Evolutionary conservation across 2,113 vertebrate genomes (phyloP).

Genomic region (Alectura lathami): DNA sequence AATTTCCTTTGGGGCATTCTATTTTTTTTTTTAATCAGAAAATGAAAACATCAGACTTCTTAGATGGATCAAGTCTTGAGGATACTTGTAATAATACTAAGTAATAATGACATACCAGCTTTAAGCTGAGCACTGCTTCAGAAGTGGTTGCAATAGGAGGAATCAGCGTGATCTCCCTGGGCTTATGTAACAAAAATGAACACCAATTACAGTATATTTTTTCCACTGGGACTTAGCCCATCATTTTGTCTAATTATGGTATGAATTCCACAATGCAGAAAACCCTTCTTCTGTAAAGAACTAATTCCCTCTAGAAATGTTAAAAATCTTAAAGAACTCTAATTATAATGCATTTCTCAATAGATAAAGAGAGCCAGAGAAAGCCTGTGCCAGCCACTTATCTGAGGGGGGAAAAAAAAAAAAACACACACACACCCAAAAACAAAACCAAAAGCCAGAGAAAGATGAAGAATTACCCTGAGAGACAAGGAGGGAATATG

Average conservation of each 20-base stretch:
- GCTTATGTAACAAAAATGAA: conserved; percentile 65
- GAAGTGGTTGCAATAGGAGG: conserved; percentile 35
- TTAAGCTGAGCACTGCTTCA: conserved; percentile 11
- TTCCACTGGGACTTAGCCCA: conserved; percentile 48
- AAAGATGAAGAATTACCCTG: not conserved
- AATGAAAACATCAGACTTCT: not conserved
- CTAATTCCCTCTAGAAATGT: conserved; percentile 58
- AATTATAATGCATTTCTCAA: conserved; percentile 62
- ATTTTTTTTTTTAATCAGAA: conserved; percentile 6
- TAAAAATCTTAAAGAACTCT: conserved; percentile 41
- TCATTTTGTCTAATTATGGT: conserved; percentile 74
- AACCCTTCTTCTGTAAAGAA: conserved; percentile 49
- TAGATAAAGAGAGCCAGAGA: conserved; percentile 18
- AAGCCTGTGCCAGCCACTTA: not conserved
- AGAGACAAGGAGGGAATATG: not conserved
- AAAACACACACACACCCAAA: accelerated
- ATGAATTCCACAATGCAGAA: conserved; percentile 58
- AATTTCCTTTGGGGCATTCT: not conserved
- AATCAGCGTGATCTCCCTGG: conserved; percentile 23
- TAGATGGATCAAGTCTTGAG: not conserved
- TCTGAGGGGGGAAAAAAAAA: not conserved
- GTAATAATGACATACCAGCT: conserved; percentile 17
- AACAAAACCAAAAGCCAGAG: not conserved
- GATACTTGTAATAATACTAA: conserved; percentile 18
- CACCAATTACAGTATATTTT: conserved; percentile 63